These are phyloP conservation scores for Polypterus senegalus DNA, from an alignment of 2,113 vertebrate genomes.

Conservation along the genomic window DNA sequence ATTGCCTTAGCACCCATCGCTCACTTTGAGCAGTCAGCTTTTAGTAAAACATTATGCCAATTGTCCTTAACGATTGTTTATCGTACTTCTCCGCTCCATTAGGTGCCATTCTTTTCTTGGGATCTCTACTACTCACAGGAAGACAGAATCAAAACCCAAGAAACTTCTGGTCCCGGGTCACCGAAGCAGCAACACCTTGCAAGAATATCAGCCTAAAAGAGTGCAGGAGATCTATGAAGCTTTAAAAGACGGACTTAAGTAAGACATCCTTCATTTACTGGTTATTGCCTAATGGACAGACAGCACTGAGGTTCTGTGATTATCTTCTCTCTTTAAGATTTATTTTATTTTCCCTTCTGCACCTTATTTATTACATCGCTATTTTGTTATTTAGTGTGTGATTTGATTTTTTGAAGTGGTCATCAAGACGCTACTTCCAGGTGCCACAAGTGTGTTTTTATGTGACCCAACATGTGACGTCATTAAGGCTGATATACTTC, in stretches of 20 bases:
- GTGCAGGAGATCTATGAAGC: slow-evolving; percentile 84
- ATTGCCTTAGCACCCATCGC: slow-evolving; percentile 9
- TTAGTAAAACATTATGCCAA: neutral
- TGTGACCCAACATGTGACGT: too few relatives aligned
- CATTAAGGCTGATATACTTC: too few relatives aligned
- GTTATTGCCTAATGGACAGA: neutral
- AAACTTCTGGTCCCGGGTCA: slow-evolving; percentile 80
- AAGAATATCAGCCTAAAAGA: slow-evolving; percentile 82
- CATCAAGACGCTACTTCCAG: too few relatives aligned
- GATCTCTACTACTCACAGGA: slow-evolving; percentile 77
- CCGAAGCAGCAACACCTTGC: slow-evolving; percentile 67
- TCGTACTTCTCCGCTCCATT: slow-evolving; percentile 23
- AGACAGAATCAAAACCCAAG: slow-evolving; percentile 86
- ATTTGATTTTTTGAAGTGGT: too few relatives aligned
- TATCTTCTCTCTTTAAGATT: too few relatives aligned
- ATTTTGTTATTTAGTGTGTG: too few relatives aligned
- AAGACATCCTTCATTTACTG: slow-evolving; percentile 37
- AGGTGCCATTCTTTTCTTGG: slow-evolving; percentile 97
- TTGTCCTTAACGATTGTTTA: slow-evolving; percentile 25
- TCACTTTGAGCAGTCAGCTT: slow-evolving; percentile 22
- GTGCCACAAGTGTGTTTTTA: too few relatives aligned
- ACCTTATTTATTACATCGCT: too few relatives aligned
- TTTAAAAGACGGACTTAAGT: slow-evolving; percentile 85
- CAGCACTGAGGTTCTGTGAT: too few relatives aligned
- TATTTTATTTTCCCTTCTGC: too few relatives aligned